A percentile compares a stretch with the other conserved stretches of the same genome.
phyloP scores from a whole-genome alignment of 2,888 invertebrate genomes.

The Syrphus vitripennis region DNA sequence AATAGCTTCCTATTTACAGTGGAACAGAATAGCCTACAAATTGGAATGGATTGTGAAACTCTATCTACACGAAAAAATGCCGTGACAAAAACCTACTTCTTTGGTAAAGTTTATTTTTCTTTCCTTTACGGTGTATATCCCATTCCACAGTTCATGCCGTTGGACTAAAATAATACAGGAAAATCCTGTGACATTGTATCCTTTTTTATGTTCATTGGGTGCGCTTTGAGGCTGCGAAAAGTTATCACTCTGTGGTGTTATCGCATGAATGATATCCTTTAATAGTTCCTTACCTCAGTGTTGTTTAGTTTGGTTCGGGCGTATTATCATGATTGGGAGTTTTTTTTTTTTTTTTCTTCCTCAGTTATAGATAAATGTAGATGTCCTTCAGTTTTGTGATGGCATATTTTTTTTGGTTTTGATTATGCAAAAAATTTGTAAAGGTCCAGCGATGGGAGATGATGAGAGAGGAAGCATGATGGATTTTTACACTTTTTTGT shows the following conservation, averaged over 20 bases:
- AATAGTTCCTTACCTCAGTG: slow-evolving; percentile 53
- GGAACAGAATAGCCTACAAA: background rate
- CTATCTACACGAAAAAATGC: too few species aligned
- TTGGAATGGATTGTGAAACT: background rate
- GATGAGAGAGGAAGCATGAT: background rate
- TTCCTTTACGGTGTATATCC: background rate
- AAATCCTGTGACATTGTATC: slow-evolving; percentile 31
- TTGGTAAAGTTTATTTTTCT: background rate
- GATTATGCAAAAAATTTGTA: background rate
- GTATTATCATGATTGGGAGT: slow-evolving; percentile 28
- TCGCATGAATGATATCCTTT: slow-evolving; percentile 58
- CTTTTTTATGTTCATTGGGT: background rate
- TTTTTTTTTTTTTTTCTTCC: background rate
- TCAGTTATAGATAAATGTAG: background rate
- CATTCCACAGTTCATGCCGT: background rate
- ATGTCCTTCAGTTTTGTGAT: background rate
- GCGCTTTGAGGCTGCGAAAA: slow-evolving; percentile 44
- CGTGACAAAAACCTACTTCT: too few species aligned
- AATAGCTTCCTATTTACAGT: background rate
- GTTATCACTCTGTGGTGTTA: slow-evolving; percentile 54
- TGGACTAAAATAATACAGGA: background rate
- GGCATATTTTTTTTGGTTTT: background rate
- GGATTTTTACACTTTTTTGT: background rate
- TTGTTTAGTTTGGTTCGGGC: slow-evolving; percentile 53
- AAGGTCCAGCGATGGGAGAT: background rate